These are phyloP conservation scores for Automeris io DNA, from an alignment of 2,888 invertebrate species.

Conservation along the genomic window DNA sequence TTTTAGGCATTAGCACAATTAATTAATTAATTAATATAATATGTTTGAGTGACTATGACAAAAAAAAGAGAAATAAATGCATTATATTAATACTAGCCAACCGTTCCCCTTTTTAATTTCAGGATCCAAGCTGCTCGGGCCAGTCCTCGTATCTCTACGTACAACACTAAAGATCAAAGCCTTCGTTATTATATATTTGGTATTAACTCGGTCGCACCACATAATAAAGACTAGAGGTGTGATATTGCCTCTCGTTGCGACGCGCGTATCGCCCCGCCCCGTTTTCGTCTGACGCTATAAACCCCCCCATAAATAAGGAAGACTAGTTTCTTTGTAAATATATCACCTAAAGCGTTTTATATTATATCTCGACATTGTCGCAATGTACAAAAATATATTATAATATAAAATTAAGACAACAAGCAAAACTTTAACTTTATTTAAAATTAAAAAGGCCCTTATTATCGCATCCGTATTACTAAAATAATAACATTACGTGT, in stretches of 20 bases:
- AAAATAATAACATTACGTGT: conserved; percentile 39
- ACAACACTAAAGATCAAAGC: conserved; percentile 63
- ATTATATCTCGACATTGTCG: conserved; percentile 52
- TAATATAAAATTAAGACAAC: conserved; percentile 67
- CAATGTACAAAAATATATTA: conserved; percentile 65
- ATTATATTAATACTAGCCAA: conserved; percentile 73
- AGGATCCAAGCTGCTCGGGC: conserved; percentile 71
- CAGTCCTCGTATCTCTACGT: conserved; percentile 50
- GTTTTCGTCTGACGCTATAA: conserved; percentile 18
- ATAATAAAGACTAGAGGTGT: conserved; percentile 74
- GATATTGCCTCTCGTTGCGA: conserved; percentile 71
- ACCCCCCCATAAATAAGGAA: conserved; percentile 65
- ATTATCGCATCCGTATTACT: conserved; percentile 63
- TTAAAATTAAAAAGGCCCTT: conserved; percentile 68
- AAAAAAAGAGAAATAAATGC: conserved; percentile 72
- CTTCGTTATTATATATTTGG: conserved; percentile 72
- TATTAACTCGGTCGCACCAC: conserved; percentile 73
- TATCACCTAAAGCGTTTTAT: conserved; percentile 68
- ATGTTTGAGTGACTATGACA: conserved; percentile 74
- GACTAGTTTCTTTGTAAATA: conserved; percentile 74
- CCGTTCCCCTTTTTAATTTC: conserved; percentile 57
- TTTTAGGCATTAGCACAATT: conserved; percentile 76
- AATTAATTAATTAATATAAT: conserved; percentile 54
- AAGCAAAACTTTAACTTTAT: conserved; percentile 64
- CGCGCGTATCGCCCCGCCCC: conserved; percentile 16